A percentile compares a stretch with the other conserved stretches of the same genome.
Evolutionary conservation across 2,888 invertebrate genomes (phyloP).

Genomic region (Dorcus hopei): DNA sequence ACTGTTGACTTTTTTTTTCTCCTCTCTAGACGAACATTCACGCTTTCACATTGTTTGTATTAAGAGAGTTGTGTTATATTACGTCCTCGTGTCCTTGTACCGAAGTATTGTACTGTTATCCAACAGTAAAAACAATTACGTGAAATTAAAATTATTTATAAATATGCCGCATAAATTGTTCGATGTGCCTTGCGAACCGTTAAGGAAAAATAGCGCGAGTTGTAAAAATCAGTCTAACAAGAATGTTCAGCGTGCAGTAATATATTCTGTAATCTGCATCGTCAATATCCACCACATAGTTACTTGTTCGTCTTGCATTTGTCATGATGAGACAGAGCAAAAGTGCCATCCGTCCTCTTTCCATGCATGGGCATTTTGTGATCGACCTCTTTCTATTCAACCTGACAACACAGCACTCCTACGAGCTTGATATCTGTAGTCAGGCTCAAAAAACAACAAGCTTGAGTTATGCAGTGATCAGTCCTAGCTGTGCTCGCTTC

Average conservation of each 20-base stretch:
- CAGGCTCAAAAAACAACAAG: constrained; percentile 34
- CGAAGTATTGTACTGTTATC: too few relatives aligned
- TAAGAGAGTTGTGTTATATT: too few relatives aligned
- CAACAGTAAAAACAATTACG: too few relatives aligned
- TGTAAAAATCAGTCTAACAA: not conserved
- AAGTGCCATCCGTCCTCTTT: constrained; percentile 16
- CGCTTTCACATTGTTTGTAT: too few relatives aligned
- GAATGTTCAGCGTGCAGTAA: constrained; percentile 16
- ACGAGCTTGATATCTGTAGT: constrained; percentile 4
- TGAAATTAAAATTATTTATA: too few relatives aligned
- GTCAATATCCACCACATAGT: constrained; percentile 26
- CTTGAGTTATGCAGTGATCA: constrained; percentile 42
- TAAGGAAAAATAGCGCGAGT: not conserved
- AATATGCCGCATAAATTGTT: too few relatives aligned
- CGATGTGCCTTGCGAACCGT: not conserved
- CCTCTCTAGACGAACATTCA: too few relatives aligned
- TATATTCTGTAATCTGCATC: constrained; percentile 32
- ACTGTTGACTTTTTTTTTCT: too few relatives aligned
- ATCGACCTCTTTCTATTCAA: constrained; percentile 1
- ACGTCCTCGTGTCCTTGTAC: too few relatives aligned
- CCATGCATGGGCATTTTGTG: constrained; percentile 1
- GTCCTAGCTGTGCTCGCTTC: constrained; percentile 37
- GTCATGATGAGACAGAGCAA: constrained; percentile 25
- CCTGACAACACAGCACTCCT: constrained; percentile 7
- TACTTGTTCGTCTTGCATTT: constrained; percentile 29